Conservation (phyloP, 2,113 vertebrate genomes). For the Alethe diademata region DNA sequence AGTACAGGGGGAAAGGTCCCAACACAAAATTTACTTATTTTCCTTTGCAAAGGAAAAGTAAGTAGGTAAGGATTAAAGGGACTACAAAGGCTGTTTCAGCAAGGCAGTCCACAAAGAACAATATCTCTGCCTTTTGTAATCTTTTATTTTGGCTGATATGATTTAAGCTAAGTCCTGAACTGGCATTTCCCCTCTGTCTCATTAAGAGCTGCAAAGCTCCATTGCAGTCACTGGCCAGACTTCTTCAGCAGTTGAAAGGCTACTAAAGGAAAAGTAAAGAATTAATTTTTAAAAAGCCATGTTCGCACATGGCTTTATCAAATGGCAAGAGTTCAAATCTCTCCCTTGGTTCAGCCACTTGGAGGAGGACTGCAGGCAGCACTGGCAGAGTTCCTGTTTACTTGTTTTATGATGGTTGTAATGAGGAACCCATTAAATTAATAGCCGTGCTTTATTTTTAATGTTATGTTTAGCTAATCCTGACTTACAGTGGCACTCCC, state of each 20-base stretch:
- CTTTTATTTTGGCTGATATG: conserved; percentile 7
- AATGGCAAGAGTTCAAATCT: conserved; percentile 39
- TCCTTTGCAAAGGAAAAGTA: background rate
- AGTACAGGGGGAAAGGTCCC: background rate
- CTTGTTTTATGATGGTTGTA: conserved; percentile 69
- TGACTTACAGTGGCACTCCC: conserved; percentile 48
- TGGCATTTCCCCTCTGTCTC: background rate
- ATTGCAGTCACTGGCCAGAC: background rate
- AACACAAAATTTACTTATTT: background rate
- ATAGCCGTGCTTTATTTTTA: conserved; percentile 71
- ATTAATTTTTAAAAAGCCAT: conserved; percentile 39
- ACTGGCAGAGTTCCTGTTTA: conserved; percentile 68
- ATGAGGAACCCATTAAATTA: conserved; percentile 70
- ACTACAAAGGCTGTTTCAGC: background rate
- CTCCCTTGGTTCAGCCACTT: conserved; percentile 27
- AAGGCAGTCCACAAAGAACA: conserved; percentile 22
- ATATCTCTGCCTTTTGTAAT: conserved; percentile 22
- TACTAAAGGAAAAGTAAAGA: conserved; percentile 23
- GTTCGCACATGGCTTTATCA: background rate
- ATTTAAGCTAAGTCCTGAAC: conserved; percentile 40
- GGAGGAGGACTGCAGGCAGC: conserved; percentile 16
- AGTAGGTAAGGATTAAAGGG: conserved; percentile 23
- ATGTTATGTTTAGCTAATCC: conserved; percentile 70
- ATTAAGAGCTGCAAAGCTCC: background rate
- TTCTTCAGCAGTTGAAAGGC: conserved; percentile 14